A percentile compares a stretch with the other conserved stretches of the same genome.
Conservation (phyloP, 1,140 invertebrate species). For the Anoplophora glabripennis region DNA sequence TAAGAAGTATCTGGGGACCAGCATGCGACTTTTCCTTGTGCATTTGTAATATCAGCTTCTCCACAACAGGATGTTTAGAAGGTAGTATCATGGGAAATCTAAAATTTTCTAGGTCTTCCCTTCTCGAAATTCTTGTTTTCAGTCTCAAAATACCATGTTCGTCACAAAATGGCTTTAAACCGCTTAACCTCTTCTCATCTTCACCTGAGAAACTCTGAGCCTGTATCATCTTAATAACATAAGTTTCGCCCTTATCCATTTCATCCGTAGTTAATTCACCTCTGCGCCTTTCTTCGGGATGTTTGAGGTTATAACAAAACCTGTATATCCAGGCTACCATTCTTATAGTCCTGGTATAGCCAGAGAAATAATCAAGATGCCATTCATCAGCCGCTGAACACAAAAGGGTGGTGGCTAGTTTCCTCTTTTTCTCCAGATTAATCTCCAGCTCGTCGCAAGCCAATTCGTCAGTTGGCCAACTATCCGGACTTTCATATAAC, state of each 20-base stretch:
- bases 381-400: too few relatives aligned
- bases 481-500: too few relatives aligned
- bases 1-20: slow-evolving; percentile 27
- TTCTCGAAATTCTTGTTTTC: too few relatives aligned
- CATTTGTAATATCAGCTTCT: slow-evolving; percentile 26
- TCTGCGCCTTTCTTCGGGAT: slow-evolving; percentile 12
- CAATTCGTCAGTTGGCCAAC: too few relatives aligned
- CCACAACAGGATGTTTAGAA: slow-evolving; percentile 27
- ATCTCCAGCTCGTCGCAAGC: too few relatives aligned
- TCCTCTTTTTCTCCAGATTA: too few relatives aligned
- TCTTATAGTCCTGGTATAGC: too few relatives aligned
- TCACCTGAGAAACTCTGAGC: slow-evolving; percentile 20
- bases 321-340: too few relatives aligned
- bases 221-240: slow-evolving; percentile 26
- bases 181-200: slow-evolving; percentile 18
- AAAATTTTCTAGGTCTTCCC: too few relatives aligned
- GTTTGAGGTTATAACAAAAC: slow-evolving; percentile 35
- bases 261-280: slow-evolving; percentile 24
- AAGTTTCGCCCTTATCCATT: slow-evolving; percentile 28
- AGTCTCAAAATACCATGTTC: too few relatives aligned
- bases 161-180: slow-evolving; percentile 22
- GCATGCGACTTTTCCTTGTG: slow-evolving; percentile 33
- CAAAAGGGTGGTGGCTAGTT: too few relatives aligned
- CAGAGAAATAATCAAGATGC: too few relatives aligned
- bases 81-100: slow-evolving; percentile 38